phyloP scores from a whole-genome alignment of 2,888 invertebrate species.

The Netelia inedita region DNA sequence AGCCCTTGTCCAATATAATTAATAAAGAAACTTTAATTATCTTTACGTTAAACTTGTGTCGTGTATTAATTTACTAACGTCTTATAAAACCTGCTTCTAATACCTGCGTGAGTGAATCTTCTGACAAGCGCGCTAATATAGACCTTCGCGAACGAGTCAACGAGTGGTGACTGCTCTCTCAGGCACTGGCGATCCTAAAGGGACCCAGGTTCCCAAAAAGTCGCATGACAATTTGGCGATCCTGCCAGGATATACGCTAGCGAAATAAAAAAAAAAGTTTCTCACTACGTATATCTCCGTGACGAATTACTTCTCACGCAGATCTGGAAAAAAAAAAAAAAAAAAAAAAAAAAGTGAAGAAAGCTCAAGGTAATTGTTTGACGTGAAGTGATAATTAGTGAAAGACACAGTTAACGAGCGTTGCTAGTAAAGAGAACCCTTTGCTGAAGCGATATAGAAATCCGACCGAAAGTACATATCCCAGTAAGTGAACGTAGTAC shows the following conservation, averaged over 20 bases:
- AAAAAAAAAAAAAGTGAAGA: neutral
- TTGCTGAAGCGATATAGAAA: constrained; percentile 16
- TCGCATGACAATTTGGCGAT: constrained; percentile 3
- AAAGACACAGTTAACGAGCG: constrained; percentile 13
- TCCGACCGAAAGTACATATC: constrained; percentile 3
- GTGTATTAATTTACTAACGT: neutral
- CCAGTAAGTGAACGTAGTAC: constrained; percentile 22
- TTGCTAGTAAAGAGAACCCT: constrained; percentile 29
- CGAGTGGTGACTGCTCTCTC: too few relatives aligned
- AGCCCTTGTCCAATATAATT: too few relatives aligned
- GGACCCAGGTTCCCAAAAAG: neutral
- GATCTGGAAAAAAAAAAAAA: constrained; percentile 9
- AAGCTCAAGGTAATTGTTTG: neutral
- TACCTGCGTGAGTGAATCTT: too few relatives aligned
- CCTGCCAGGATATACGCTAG: constrained; percentile 26
- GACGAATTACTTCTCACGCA: constrained; percentile 18
- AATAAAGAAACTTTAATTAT: neutral
- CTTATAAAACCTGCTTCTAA: too few relatives aligned
- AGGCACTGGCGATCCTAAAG: neutral
- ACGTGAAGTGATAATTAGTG: constrained; percentile 1
- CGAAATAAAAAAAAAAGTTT: constrained; percentile 24
- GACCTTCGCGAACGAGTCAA: too few relatives aligned
- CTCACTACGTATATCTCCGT: constrained; percentile 53
- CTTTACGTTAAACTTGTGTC: neutral
- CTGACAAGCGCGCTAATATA: too few relatives aligned